phyloP scores from a whole-genome alignment of 2,888 invertebrate genomes.

The Dioctria rufipes region DNA sequence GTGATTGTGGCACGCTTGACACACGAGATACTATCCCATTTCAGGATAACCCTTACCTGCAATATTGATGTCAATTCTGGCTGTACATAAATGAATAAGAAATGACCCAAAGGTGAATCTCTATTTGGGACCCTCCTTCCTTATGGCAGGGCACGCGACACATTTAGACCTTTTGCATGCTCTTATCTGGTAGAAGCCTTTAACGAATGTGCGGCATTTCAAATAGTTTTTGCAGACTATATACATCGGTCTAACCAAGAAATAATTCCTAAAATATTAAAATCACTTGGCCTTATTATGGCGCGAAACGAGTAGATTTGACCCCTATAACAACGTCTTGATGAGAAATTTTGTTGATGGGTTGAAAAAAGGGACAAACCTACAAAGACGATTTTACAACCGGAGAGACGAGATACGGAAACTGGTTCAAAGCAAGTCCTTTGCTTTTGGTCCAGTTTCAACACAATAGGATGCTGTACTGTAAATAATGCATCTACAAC shows the following conservation, averaged over 20 bases:
- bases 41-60: constrained; percentile 54
- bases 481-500: background rate
- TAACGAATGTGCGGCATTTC: background rate
- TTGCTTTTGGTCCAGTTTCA: constrained; percentile 29
- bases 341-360: background rate
- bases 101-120: constrained; percentile 43
- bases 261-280: background rate
- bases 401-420: constrained; percentile 41
- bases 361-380: constrained; percentile 5
- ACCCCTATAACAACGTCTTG: constrained; percentile 4
- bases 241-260: background rate
- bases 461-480: constrained; percentile 36
- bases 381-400: constrained; percentile 15
- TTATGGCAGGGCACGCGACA: constrained; percentile 32
- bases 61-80: constrained; percentile 25
- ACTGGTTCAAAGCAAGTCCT: constrained; percentile 41
- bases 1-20: constrained; percentile 35
- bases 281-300: background rate
- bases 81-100: constrained; percentile 37
- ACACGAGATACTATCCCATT: constrained; percentile 49
- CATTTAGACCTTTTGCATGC: background rate
- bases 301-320: constrained; percentile 17
- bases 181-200: background rate
- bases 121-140: constrained; percentile 34
- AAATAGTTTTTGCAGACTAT: background rate